Evolutionary conservation across 2,797 vertebrate genomes (phyloP), one percentile per base, ranked within the genome.

Genomic region (Nannoperca australis): DNA sequence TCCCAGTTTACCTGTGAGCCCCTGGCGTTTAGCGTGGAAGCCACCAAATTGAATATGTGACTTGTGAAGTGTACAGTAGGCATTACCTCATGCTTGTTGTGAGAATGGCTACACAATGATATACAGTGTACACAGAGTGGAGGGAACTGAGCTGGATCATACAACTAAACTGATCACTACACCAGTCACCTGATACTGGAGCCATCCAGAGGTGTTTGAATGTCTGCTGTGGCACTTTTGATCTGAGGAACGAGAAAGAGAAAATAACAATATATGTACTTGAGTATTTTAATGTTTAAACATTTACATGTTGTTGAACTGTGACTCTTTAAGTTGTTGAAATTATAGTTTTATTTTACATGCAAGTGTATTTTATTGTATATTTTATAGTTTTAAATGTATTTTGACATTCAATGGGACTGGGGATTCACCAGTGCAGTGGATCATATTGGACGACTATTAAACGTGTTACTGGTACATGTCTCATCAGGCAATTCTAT

Each of bases 211-310:
- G 27, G 38, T 71, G 55, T 84, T 82, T 85, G 79, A 88, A 90
- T 82, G 76, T 89, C 59, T 42, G 32, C 81, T 78, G 78, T 74
- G 84, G 85, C 85, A 92, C 87, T 88, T 91, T 87, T 56, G 59
- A 70, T 78, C 24, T 61, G 62, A 72, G 55, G 59, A 85, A 27
- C 1, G 2, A 47, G 51, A 59, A 50, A 30, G 42, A 59, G 36
- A 36, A 22, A 30, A 22, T 10, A 12, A 38, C 18, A 54, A 55
- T 18, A 34, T 42, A 32, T 76, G 15, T 45, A 68, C 44, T 82
- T 83, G 18, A 60, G 61, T 51, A 22, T 76, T 60, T 79, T 18
- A 30, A 34, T 36, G 58, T 71, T 51, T 47, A 58, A 78, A 50
- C 4, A 1, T 68, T 49, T 24, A 20, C 45, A 30, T 61, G 42